Evolutionary conservation across 2,113 vertebrate species (phyloP).

Genomic region (Pachyramphus minor): DNA sequence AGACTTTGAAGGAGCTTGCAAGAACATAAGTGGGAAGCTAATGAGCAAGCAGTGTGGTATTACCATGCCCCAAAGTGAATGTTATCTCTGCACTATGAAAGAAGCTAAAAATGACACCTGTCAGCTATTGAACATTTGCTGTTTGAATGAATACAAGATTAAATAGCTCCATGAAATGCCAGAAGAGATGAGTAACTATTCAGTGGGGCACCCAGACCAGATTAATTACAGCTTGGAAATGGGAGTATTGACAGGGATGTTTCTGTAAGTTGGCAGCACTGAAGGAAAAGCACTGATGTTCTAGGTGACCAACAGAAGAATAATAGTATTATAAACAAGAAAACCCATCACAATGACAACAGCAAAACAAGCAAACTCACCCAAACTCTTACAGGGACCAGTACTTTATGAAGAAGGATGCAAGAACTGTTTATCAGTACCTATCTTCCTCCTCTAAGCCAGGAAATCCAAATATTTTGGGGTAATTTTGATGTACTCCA

Average conservation of each 20-base stretch:
- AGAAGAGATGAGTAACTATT: slow-evolving; percentile 30
- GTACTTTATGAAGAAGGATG: background rate
- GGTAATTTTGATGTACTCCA: background rate
- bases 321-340: background rate
- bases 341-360: background rate
- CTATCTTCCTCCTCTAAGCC: background rate
- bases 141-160: slow-evolving; percentile 5
- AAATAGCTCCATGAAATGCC: slow-evolving; percentile 46
- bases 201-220: background rate
- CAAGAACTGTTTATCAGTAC: background rate
- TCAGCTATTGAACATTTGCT: background rate
- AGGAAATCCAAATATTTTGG: background rate
- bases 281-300: background rate
- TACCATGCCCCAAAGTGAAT: slow-evolving; percentile 7
- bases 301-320: background rate
- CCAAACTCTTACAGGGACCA: background rate
- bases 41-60: slow-evolving; percentile 26
- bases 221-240: background rate
- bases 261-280: background rate
- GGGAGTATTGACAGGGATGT: background rate
- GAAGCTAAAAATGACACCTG: slow-evolving; percentile 51
- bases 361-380: background rate
- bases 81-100: slow-evolving; percentile 4
- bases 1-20: background rate
- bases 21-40: slow-evolving; percentile 39